Evolutionary conservation across 1,140 invertebrate genomes (phyloP), one percentile per base, ranked within the genome.

Genomic region (Aphaenogaster ashmeadi): DNA sequence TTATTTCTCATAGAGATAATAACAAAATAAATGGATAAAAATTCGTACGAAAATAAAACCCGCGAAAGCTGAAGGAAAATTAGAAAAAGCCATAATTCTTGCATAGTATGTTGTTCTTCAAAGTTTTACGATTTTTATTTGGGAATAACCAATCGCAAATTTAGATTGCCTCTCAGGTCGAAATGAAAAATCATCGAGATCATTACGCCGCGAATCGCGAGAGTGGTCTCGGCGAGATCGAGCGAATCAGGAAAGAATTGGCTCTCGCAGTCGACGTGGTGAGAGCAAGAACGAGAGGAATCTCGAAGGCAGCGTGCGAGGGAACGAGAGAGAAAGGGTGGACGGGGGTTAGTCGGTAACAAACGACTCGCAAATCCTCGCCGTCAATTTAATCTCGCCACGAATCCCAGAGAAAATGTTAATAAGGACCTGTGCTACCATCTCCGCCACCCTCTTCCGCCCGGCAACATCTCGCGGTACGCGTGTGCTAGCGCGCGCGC

Each of bases 331-430:
- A 9, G 38, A 58, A n/a, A 85, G 50, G 11, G 60, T 64, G 74
- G 88, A 91, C 90, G 89, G 87, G 85, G 87, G 83, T 71, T 66
- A 75, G 88, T 64, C 87, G 88, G 91, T 94, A 95, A 95, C 94
- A 95, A 95, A 95, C 94, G 93, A 95, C 94, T 95, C 94, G 95
- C 95, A 95, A 95, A 95, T 95, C 94, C 94, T 95, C 91, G 87
- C 94, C 95, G 94, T 95, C 94, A 95, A 95, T 95, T 95, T 95
- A 95, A 95, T 95, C 95, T 95, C 92, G 91, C 93, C 93, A 93
- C 92, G 94, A 93, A 95, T 95, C 94, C 95, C 92, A 50, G 91
- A 87, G 94, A 93, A 95, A 95, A 95, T 95, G 94, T 95, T 95
- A 95, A 95, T 95, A 95, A 95, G 94, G 94, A 91, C 86, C 79